Conservation (phyloP, 2,797 vertebrate species). For the Sciurus carolinensis region DNA sequence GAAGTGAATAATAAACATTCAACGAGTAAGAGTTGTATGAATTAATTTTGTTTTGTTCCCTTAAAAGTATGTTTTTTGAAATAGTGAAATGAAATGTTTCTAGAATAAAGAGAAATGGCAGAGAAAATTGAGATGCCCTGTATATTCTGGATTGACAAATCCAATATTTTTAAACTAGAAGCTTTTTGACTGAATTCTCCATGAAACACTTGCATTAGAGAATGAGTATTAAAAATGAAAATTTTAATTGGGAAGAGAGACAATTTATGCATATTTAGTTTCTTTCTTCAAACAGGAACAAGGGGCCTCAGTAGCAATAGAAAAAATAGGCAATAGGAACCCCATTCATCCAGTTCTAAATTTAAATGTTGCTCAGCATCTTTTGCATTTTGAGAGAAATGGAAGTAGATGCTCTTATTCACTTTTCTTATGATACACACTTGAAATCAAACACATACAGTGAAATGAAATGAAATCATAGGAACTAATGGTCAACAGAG, state of each 20-base stretch:
- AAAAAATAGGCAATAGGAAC: neutral
- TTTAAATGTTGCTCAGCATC: neutral
- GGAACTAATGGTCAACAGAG: constrained; percentile 2
- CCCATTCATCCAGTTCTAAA: neutral
- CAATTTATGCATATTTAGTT: neutral
- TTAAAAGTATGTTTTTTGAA: constrained; percentile 82
- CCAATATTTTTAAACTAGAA: constrained; percentile 51
- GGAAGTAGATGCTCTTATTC: neutral
- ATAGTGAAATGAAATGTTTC: constrained; percentile 68
- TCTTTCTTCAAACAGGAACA: neutral
- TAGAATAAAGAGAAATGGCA: neutral
- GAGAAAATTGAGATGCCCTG: constrained; percentile 37
- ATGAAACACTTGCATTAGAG: constrained; percentile 39
- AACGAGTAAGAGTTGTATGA: constrained; percentile 60
- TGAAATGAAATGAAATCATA: neutral
- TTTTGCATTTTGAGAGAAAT: neutral
- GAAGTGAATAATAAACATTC: constrained; percentile 82
- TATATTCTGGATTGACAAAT: constrained; percentile 66
- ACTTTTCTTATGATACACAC: neutral
- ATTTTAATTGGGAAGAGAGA: constrained; percentile 30
- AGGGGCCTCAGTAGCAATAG: neutral
- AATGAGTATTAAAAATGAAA: constrained; percentile 52
- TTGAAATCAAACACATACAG: neutral
- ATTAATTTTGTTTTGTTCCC: constrained; percentile 82
- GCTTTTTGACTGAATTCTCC: constrained; percentile 68